Evolutionary conservation across 2,113 vertebrate genomes (phyloP).

Genomic region (Pungitius pungitius): DNA sequence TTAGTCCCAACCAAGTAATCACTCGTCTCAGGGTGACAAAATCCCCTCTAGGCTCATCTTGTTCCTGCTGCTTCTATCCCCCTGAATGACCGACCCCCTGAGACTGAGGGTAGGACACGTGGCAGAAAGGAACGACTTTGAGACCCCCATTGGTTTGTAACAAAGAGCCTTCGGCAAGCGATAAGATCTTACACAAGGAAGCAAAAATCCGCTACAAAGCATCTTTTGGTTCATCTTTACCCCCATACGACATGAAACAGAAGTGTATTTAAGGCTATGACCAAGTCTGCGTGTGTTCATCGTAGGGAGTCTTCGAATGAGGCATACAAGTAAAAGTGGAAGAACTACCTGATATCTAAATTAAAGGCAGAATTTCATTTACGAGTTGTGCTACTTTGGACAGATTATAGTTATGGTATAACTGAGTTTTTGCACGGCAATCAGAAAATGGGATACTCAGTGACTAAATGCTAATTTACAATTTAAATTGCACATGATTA

Average conservation of each 20-base stretch:
- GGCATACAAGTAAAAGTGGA: not conserved
- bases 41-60: constrained; percentile 77
- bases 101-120: constrained; percentile 61
- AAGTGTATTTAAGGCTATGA: constrained; percentile 33
- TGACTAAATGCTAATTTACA: not conserved
- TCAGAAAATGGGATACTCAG: not conserved
- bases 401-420: not conserved
- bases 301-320: not conserved
- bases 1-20: constrained; percentile 81
- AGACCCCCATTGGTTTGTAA: constrained; percentile 58
- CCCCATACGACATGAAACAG: constrained; percentile 38
- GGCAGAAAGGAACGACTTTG: constrained; percentile 55
- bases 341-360: constrained; percentile 5
- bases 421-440: not conserved
- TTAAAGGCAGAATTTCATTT: constrained; percentile 3
- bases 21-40: constrained; percentile 77
- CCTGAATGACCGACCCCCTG: constrained; percentile 74
- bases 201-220: constrained; percentile 43
- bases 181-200: constrained; percentile 57
- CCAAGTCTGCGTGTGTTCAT: constrained; percentile 43
- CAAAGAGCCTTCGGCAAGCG: constrained; percentile 60
- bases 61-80: constrained; percentile 64
- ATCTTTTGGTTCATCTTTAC: constrained; percentile 49
- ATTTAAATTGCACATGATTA: not conserved
- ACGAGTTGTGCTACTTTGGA: not conserved